Evolutionary conservation across 2,113 vertebrate species (phyloP), one percentile per base, ranked within the genome.

Genomic region (Lampris incognitus): DNA sequence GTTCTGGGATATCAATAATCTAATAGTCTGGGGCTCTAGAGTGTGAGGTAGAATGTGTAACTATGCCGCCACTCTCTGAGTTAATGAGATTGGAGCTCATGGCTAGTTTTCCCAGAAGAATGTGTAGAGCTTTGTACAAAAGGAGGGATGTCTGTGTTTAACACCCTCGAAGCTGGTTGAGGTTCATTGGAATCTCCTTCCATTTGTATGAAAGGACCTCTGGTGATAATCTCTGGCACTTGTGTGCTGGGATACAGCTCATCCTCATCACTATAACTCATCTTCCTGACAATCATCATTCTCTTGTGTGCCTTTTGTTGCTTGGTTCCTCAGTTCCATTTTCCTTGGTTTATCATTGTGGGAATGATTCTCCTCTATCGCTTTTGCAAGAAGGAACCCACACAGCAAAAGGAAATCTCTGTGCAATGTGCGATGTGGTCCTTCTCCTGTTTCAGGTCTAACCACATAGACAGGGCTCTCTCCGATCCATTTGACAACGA

Each of bases 381-480:
- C 37, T 9, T 9, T 7, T 9, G 13, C 37, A 1, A 5, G 58
- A 3, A 60, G 37, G n/a, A 2, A 56, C 6, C 54, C 54, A 56
- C 54, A 56, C 24, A n/a, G 54, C 39, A 61, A 40, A 10, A 61
- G 24, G 24, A 24, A 0, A 24, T 24, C 24, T 24, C 24, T 24
- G 24, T 24, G 24, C 24, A 24, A 24, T 24, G 24, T 24, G 24
- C 24, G 24, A 24, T 24, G 24, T 24, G 24, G 24, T 24, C 24
- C 24, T 24, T 24, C 24, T 24, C 24, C 24, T 24, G 24, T 24
- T 24, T 24, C 24, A 24, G 24, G 24, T 24, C 24, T 64, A 3
- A 64, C 62, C 6, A 64, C 62, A 48, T 64, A 48, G 11, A 64
- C 62, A 48, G 62, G 62, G 9, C 62, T 36, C 6, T 64, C 62